Conservation (phyloP, 2,113 vertebrate genomes). For the Australoheros scitulus region DNA sequence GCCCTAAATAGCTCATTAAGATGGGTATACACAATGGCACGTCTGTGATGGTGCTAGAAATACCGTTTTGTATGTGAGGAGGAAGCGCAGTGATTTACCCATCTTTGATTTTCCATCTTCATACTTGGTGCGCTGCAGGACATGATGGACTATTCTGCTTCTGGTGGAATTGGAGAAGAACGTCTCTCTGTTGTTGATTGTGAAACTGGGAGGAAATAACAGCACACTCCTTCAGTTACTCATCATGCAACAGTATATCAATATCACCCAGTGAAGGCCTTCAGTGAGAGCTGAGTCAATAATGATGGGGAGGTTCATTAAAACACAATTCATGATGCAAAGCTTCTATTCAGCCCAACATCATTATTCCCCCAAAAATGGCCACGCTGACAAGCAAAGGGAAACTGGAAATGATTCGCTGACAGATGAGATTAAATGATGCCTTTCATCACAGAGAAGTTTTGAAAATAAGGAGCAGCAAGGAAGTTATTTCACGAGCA, state of each 20-base stretch:
- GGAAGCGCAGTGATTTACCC: conserved; percentile 78
- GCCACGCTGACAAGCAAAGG: background rate
- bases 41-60: background rate
- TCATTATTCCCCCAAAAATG: conserved; percentile 1
- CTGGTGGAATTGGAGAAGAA: conserved; percentile 99
- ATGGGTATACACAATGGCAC: background rate
- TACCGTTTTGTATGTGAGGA: background rate
- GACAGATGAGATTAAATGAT: conserved; percentile 26
- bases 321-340: conserved; percentile 11
- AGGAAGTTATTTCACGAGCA: conserved; percentile 9
- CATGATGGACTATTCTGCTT: conserved; percentile 96
- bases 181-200: conserved; percentile 94
- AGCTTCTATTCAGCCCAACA: background rate
- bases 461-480: conserved; percentile 10
- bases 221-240: conserved; percentile 18
- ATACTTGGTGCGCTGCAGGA: conserved; percentile 96
- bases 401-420: conserved; percentile 16
- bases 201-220: conserved; percentile 83
- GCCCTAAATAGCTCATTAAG: background rate
- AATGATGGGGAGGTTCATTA: conserved; percentile 4
- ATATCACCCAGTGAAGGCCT: background rate
- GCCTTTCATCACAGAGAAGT: conserved; percentile 29
- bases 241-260: conserved; percentile 19
- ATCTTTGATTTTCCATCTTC: conserved; percentile 98
- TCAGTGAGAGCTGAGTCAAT: conserved; percentile 2